Percentiles rank a stretch among this genome's conserved stretches.
Conservation (phyloP, 2,888 invertebrate genomes). For the Tridacna gigas region DNA sequence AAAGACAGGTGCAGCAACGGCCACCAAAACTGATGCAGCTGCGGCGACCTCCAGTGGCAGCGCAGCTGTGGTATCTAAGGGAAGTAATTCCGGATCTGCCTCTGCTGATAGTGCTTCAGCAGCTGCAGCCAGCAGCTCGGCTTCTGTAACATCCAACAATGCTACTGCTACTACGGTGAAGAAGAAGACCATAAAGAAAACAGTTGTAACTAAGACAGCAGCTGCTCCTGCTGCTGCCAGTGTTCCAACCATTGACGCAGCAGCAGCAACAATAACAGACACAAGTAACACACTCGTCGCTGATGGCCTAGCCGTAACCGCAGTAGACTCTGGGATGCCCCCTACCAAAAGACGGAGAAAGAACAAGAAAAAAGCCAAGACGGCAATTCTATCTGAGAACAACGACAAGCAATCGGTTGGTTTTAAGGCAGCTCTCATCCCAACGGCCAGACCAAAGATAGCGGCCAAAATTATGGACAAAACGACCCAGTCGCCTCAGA, state of each 20-base stretch:
- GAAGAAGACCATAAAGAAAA: slow-evolving; percentile 29
- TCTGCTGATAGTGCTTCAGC: neutral
- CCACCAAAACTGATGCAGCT: slow-evolving; percentile 21
- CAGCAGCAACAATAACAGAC: neutral
- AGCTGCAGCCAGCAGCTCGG: slow-evolving; percentile 15
- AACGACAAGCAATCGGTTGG: slow-evolving; percentile 21
- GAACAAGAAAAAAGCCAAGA: slow-evolving; percentile 25
- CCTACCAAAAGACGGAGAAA: neutral
- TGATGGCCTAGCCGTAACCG: neutral
- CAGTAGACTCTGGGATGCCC: slow-evolving; percentile 2
- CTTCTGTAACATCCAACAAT: neutral
- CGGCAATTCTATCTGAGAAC: slow-evolving; percentile 44
- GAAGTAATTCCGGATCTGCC: slow-evolving; percentile 10
- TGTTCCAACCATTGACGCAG: neutral
- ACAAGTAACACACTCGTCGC: neutral
- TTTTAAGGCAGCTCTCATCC: slow-evolving; percentile 34
- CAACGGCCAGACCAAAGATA: slow-evolving; percentile 38
- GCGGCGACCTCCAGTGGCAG: slow-evolving; percentile 14
- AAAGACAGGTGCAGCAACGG: slow-evolving; percentile 17
- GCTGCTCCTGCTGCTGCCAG: slow-evolving; percentile 2
- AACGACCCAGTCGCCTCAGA: slow-evolving; percentile 3
- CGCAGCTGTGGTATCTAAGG: neutral
- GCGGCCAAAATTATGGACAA: slow-evolving; percentile 31
- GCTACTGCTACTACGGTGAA: slow-evolving; percentile 11
- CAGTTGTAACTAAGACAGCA: slow-evolving; percentile 28